Evolutionary conservation across 2,113 vertebrate genomes (phyloP).

Genomic region (Paramisgurnus dabryanus): DNA sequence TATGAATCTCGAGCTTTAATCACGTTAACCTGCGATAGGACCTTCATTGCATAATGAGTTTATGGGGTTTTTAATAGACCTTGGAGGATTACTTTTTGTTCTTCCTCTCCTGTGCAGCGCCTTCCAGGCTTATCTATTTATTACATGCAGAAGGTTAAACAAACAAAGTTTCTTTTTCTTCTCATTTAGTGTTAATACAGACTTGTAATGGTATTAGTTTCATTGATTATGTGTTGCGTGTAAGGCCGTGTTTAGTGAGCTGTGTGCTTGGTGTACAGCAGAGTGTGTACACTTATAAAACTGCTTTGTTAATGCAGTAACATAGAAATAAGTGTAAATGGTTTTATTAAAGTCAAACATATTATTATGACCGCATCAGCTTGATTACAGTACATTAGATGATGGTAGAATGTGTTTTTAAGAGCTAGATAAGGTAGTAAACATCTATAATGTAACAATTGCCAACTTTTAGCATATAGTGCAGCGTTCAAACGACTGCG

Average conservation of each 20-base stretch:
- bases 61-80: slow-evolving; percentile 40
- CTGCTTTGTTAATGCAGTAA: no score
- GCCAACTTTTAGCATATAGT: neutral
- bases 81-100: slow-evolving; percentile 42
- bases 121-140: neutral
- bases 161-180: neutral
- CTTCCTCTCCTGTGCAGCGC: slow-evolving; percentile 12
- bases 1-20: slow-evolving; percentile 50
- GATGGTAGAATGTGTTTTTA: no score
- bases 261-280: neutral
- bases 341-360: no score
- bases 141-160: slow-evolving; percentile 1
- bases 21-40: slow-evolving; percentile 42
- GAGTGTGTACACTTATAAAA: no score
- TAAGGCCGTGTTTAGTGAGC: neutral
- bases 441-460: no score
- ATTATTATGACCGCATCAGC: no score
- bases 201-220: neutral
- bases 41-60: slow-evolving; percentile 47
- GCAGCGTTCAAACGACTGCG: neutral
- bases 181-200: neutral
- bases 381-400: no score
- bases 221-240: neutral
- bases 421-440: no score
- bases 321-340: no score